These are phyloP conservation scores for Mormyrus lacerda DNA, from an alignment of 2,113 vertebrate genomes.

Conservation along the genomic window DNA sequence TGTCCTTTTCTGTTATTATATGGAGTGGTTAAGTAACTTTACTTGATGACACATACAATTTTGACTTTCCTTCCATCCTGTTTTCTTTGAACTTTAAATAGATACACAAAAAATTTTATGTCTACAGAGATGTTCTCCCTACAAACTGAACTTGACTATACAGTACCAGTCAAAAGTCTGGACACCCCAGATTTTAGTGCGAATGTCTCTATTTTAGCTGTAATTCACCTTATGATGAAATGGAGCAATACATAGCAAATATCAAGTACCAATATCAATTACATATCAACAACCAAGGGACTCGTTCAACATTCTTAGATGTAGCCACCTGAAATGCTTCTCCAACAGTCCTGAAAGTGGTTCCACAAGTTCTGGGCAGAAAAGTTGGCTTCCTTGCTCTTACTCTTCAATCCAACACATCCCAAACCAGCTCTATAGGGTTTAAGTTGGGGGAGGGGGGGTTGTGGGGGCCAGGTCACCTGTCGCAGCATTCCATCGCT, in stretches of 20 bases:
- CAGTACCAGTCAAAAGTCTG: background rate
- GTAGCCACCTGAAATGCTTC: background rate
- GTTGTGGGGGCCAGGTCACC: background rate
- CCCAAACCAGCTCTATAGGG: background rate
- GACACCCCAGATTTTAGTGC: background rate
- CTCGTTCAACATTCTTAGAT: background rate
- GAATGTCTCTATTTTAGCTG: background rate
- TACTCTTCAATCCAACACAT: background rate
- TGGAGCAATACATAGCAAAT: background rate
- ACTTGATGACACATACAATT: constrained; percentile 13
- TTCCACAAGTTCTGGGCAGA: background rate
- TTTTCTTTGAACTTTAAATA: constrained; percentile 8
- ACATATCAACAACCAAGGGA: background rate
- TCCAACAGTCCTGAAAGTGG: background rate
- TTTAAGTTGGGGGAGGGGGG: background rate
- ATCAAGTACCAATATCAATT: background rate
- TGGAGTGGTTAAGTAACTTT: constrained; percentile 9
- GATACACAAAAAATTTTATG: background rate
- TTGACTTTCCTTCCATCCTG: background rate
- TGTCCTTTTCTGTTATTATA: background rate
- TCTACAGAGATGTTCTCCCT: background rate
- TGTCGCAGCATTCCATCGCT: background rate
- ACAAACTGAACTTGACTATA: background rate
- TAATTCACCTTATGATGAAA: background rate
- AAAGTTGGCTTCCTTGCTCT: background rate